Evolutionary conservation across 37 sponge, comb jelly and placozoan genomes (phyloP).

Genomic region (Haliclona indistincta): DNA sequence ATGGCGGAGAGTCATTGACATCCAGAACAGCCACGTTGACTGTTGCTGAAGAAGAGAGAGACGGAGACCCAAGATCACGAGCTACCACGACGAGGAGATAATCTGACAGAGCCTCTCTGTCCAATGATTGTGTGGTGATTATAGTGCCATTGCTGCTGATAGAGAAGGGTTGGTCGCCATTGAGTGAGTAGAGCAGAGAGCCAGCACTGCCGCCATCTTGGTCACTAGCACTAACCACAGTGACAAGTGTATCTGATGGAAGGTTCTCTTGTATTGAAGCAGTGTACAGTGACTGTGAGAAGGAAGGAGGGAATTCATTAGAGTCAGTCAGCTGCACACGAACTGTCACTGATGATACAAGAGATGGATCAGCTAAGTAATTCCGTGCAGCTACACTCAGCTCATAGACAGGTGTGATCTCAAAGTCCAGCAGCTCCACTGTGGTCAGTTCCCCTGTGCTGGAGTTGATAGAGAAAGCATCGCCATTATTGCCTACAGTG

Average conservation of each 20-base stretch:
- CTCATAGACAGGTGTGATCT: conserved; percentile 3
- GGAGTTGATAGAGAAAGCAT: conserved; percentile 44
- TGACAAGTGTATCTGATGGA: conserved; percentile 21
- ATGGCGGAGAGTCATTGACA: conserved; percentile 65
- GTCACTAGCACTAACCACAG: conserved; percentile 32
- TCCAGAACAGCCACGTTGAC: conserved; percentile 44
- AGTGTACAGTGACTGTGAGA: conserved; percentile 22
- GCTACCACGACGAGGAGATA: conserved; percentile 45
- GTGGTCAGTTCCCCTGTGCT: conserved; percentile 20
- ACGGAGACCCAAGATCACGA: conserved; percentile 53
- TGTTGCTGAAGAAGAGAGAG: conserved; percentile 35
- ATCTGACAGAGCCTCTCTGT: conserved; percentile 21
- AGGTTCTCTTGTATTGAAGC: conserved; percentile 37
- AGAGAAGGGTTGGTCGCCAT: conserved; percentile 6
- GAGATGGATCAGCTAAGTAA: too few species aligned
- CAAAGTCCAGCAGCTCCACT: conserved; percentile 27
- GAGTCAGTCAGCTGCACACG: conserved; percentile 17
- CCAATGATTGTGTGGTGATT: background rate
- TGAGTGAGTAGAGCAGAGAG: background rate
- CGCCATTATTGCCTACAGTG: conserved; percentile 7
- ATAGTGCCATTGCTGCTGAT: conserved; percentile 4
- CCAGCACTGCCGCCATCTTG: conserved; percentile 53
- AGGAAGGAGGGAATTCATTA: conserved; percentile 63
- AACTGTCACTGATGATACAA: conserved; percentile 38
- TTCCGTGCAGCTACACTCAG: conserved; percentile 47